A percentile compares a stretch with the other conserved stretches of the same genome.
Evolutionary conservation across 2,113 vertebrate genomes (phyloP).

Genomic region (Neodon shergylaensis): DNA sequence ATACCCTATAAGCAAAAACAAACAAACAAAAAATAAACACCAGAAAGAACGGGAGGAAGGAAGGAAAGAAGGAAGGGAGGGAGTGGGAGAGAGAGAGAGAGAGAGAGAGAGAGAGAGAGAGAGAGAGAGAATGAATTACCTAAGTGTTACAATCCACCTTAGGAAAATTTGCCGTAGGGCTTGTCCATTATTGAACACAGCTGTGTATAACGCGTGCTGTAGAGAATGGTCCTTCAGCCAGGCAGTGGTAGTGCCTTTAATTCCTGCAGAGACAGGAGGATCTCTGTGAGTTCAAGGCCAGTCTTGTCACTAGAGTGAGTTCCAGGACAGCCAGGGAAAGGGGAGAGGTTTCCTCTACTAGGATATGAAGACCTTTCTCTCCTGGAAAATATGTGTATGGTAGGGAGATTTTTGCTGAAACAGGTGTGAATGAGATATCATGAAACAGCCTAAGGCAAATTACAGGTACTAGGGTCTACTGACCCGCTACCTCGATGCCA

Average conservation of each 20-base stretch:
- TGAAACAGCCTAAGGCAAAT: background rate
- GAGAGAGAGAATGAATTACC: background rate
- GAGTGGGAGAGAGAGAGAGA: accelerated
- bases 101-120: background rate
- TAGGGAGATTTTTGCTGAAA: background rate
- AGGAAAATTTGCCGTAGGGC: background rate
- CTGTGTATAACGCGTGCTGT: background rate
- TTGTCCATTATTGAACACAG: background rate
- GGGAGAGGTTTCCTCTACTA: background rate
- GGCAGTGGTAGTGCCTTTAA: too few species aligned
- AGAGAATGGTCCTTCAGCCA: background rate
- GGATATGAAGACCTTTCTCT: background rate
- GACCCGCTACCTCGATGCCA: background rate
- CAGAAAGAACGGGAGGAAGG: background rate
- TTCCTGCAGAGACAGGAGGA: too few species aligned
- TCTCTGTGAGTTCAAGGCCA: too few species aligned
- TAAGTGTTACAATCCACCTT: background rate
- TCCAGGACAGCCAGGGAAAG: background rate
- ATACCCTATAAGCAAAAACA: background rate
- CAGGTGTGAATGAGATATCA: background rate
- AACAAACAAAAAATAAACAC: background rate
- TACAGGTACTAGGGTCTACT: background rate
- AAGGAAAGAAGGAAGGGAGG: background rate
- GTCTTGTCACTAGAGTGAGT: too few species aligned
- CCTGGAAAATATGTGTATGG: background rate